Conservation (phyloP, 1,140 invertebrate genomes). For the Pseudoatta argentina region DNA sequence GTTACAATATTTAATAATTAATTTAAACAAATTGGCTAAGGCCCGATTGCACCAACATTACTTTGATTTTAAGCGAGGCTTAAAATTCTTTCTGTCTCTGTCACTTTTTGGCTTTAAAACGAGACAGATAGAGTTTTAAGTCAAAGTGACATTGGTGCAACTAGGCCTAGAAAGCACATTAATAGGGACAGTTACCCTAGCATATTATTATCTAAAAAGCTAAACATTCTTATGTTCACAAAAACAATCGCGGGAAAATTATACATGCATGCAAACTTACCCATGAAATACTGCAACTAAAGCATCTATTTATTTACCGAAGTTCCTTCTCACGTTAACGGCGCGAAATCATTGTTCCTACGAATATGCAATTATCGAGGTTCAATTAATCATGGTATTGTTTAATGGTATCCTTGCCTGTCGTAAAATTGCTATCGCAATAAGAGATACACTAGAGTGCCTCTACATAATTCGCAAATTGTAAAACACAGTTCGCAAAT, state of each 20-base stretch:
- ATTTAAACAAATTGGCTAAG: too few species aligned
- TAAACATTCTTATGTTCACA: background rate
- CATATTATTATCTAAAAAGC: background rate
- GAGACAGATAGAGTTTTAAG: too few species aligned
- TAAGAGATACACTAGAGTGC: background rate
- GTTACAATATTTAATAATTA: too few species aligned
- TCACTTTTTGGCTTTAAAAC: too few species aligned
- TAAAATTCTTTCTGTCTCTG: too few species aligned
- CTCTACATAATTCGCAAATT: too few species aligned
- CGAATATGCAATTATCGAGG: constrained; percentile 16
- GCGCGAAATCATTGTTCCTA: constrained; percentile 20
- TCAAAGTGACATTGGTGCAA: too few species aligned
- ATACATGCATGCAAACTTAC: background rate
- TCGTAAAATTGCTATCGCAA: constrained; percentile 25
- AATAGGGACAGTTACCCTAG: too few species aligned
- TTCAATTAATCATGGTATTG: constrained; percentile 45
- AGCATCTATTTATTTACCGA: constrained; percentile 30
- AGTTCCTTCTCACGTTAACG: constrained; percentile 24
- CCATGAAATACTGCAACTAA: constrained; percentile 12
- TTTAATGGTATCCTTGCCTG: constrained; percentile 10
- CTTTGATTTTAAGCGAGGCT: too few species aligned
- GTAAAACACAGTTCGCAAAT: too few species aligned
- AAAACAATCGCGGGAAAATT: constrained; percentile 18
- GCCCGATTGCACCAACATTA: too few species aligned
- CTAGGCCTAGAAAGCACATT: too few species aligned